These are phyloP conservation scores for Orius laevigatus DNA, from an alignment of 1,140 invertebrate species.

Conservation along the genomic window DNA sequence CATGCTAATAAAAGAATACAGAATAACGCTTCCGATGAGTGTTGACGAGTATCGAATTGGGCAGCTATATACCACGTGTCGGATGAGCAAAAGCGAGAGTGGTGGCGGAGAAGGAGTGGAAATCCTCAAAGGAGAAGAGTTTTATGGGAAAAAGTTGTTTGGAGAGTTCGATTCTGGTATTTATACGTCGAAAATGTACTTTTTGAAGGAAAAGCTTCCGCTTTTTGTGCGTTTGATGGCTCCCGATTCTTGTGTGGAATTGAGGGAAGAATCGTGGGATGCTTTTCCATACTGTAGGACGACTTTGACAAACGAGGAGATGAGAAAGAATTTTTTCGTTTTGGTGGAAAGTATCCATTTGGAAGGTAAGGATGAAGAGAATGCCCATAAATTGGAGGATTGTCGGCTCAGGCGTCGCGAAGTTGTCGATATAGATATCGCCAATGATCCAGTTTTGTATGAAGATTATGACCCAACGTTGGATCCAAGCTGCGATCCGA, in stretches of 20 bases:
- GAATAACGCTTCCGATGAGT: conserved; percentile 89
- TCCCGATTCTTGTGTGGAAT: conserved; percentile 85
- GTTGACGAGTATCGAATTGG: conserved; percentile 97
- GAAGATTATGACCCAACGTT: conserved; percentile 52
- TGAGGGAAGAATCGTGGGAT: conserved; percentile 98
- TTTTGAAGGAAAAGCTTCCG: conserved; percentile 89
- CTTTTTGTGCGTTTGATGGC: conserved; percentile 76
- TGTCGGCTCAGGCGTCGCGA: conserved; percentile 31
- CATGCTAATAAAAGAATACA: conserved; percentile 97
- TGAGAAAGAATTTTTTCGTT: conserved; percentile 85
- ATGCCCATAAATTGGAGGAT: conserved; percentile 55
- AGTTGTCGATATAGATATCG: conserved; percentile 44
- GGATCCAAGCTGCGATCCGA: conserved; percentile 41
- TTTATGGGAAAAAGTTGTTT: conserved; percentile 62
- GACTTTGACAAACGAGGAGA: conserved; percentile 86
- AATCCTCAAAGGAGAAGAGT: conserved; percentile 93
- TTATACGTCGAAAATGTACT: conserved; percentile 96
- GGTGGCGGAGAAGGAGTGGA: conserved; percentile 94
- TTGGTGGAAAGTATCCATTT: conserved; percentile 97
- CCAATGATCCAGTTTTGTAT: not conserved
- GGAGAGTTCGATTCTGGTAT: conserved; percentile 70
- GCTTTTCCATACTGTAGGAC: conserved; percentile 98
- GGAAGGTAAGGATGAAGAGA: conserved; percentile 87
- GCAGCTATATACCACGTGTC: conserved; percentile 97
- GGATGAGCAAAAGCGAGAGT: conserved; percentile 91